phyloP scores from a whole-genome alignment of 37 sponge, comb jelly and placozoan genomes.

The Hexactinellida sp. region DNA sequence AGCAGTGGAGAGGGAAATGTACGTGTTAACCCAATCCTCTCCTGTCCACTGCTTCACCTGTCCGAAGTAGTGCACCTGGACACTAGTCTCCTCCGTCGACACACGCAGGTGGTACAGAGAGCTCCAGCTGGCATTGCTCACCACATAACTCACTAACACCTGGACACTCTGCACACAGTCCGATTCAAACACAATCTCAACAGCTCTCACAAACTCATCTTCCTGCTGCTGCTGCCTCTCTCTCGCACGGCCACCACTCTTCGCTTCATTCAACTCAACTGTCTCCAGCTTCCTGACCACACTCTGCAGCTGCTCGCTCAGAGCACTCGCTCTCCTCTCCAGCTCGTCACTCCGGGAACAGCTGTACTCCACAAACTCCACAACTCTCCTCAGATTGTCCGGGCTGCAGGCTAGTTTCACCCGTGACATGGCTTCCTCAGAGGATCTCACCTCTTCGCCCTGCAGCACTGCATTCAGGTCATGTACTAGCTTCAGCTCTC shows the following conservation, averaged over 20 bases:
- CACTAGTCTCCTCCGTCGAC: conserved; percentile 18
- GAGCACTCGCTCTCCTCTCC: background rate
- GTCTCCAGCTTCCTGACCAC: background rate
- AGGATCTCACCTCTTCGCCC: background rate
- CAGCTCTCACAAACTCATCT: background rate
- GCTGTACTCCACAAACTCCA: conserved; percentile 2
- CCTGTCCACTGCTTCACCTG: conserved; percentile 35
- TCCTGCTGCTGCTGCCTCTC: background rate
- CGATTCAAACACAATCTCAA: conserved; percentile 28
- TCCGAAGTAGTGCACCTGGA: conserved; percentile 43
- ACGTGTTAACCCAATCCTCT: conserved; percentile 38
- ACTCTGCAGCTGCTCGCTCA: background rate
- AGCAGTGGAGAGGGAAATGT: conserved; percentile 33
- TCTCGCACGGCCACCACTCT: background rate
- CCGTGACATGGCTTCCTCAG: background rate
- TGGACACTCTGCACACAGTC: conserved; percentile 22
- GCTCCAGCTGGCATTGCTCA: conserved; percentile 34
- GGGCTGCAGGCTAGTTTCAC: background rate
- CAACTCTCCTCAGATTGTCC: background rate
- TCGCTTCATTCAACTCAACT: background rate
- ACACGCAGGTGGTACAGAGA: conserved; percentile 39
- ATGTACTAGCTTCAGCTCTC: background rate
- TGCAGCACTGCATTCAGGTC: background rate
- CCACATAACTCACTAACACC: conserved; percentile 34
- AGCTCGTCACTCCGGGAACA: background rate